These are phyloP conservation scores for Melanerpes aurifrons DNA, from an alignment of 2,113 vertebrate species.

Conservation along the genomic window DNA sequence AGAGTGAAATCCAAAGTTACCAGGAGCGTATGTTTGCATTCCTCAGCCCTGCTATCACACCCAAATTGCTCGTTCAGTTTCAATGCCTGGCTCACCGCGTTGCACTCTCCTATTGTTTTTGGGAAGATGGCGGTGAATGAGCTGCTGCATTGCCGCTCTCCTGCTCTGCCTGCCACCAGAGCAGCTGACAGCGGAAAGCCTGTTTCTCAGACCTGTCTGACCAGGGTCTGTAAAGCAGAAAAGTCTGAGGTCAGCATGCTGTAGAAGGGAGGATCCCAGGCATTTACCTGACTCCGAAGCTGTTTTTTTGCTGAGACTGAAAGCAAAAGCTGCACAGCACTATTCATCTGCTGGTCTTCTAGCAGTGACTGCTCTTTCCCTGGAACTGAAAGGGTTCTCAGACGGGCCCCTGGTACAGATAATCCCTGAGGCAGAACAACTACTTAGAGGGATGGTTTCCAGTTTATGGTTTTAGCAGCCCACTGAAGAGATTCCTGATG, in stretches of 20 bases:
- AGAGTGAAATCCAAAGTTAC: neutral
- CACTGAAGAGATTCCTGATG: neutral
- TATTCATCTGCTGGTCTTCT: neutral
- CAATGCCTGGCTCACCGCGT: accelerated
- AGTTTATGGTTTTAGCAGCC: neutral
- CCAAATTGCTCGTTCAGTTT: neutral
- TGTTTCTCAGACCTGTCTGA: accelerated
- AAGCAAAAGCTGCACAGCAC: neutral
- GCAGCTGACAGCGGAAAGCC: accelerated
- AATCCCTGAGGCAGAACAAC: neutral
- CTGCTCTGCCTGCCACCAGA: neutral
- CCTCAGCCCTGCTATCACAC: neutral
- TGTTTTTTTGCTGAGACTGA: neutral
- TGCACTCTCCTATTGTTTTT: neutral
- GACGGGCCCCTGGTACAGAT: neutral
- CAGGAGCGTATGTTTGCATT: neutral
- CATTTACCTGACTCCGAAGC: neutral
- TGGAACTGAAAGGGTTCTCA: neutral
- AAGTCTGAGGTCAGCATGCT: neutral
- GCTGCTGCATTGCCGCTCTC: neutral
- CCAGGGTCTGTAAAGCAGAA: accelerated
- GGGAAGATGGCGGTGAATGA: neutral
- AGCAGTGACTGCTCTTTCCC: neutral
- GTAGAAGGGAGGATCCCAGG: neutral
- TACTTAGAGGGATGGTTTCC: neutral